phyloP scores from a whole-genome alignment of 2,797 vertebrate species.

The Rhincodon typus region DNA sequence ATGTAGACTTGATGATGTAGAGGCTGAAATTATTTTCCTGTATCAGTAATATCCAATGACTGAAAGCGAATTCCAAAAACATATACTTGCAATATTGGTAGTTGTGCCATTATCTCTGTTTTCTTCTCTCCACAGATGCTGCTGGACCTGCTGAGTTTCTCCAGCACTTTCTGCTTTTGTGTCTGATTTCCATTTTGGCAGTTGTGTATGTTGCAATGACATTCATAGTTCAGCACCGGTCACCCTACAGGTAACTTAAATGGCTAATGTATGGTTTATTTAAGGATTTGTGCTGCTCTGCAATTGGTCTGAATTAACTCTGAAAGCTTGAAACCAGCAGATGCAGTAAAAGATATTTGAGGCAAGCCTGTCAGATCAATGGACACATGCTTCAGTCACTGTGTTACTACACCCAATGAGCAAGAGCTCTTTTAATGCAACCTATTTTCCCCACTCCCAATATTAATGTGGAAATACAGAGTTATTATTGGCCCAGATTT shows the following conservation, averaged over 20 bases:
- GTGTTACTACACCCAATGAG: neutral
- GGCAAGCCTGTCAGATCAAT: neutral
- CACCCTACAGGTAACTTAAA: neutral
- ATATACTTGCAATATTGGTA: no score
- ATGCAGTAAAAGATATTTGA: neutral
- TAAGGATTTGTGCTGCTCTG: neutral
- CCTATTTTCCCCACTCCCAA: no score
- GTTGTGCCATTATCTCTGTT: no score
- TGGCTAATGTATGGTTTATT: no score
- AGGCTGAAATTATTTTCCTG: neutral
- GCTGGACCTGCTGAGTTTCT: no score
- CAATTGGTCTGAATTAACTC: neutral
- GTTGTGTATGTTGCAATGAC: neutral
- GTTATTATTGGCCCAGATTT: neutral
- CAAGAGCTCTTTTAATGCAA: neutral
- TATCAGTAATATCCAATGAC: neutral
- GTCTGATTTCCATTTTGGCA: no score
- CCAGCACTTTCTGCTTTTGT: no score
- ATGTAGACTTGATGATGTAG: neutral
- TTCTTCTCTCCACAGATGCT: no score
- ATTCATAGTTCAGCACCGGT: neutral
- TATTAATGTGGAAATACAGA: neutral
- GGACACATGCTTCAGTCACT: neutral
- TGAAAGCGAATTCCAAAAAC: conserved; percentile 8
- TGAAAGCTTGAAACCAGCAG: neutral